Evolutionary conservation across 2,888 invertebrate species (phyloP).

Genomic region (Synergus japonicus): DNA sequence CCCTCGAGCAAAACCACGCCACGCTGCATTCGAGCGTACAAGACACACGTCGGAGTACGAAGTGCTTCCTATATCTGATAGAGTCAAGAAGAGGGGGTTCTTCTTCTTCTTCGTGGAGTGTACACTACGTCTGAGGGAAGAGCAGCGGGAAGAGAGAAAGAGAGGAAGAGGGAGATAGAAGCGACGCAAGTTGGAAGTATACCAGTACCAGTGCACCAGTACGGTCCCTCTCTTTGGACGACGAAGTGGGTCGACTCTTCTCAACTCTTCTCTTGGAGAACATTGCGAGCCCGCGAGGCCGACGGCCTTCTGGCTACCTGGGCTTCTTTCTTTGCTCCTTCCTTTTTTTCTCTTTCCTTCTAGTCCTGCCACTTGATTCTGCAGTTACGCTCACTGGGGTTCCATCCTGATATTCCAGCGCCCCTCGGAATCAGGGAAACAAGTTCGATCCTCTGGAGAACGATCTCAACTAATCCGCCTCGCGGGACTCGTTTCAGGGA

Average conservation of each 20-base stretch:
- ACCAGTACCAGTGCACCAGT: constrained; percentile 62
- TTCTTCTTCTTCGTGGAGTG: constrained; percentile 52
- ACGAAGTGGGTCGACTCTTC: constrained; percentile 69
- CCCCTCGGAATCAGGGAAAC: constrained; percentile 43
- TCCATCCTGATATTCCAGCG: constrained; percentile 36
- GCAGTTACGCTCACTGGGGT: constrained; percentile 38
- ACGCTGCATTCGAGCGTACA: constrained; percentile 58
- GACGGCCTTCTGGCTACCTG: constrained; percentile 60
- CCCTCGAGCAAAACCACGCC: constrained; percentile 56
- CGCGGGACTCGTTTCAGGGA: constrained; percentile 10
- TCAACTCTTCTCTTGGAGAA: constrained; percentile 64
- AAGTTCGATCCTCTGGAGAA: constrained; percentile 32
- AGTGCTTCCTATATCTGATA: constrained; percentile 61
- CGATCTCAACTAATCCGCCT: constrained; percentile 18
- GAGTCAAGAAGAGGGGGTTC: constrained; percentile 53
- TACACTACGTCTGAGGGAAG: constrained; percentile 54
- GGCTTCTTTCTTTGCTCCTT: constrained; percentile 53
- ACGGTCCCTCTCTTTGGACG: constrained; percentile 69
- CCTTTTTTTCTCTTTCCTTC: constrained; percentile 42
- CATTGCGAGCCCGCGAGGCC: constrained; percentile 60
- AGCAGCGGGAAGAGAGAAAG: constrained; percentile 53
- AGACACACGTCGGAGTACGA: constrained; percentile 58
- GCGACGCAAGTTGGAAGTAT: constrained; percentile 54
- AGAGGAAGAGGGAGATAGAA: constrained; percentile 54
- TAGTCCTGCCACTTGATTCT: constrained; percentile 44